These are phyloP conservation scores for Erpetoichthys calabaricus DNA, from an alignment of 2,797 vertebrate genomes.

Conservation along the genomic window DNA sequence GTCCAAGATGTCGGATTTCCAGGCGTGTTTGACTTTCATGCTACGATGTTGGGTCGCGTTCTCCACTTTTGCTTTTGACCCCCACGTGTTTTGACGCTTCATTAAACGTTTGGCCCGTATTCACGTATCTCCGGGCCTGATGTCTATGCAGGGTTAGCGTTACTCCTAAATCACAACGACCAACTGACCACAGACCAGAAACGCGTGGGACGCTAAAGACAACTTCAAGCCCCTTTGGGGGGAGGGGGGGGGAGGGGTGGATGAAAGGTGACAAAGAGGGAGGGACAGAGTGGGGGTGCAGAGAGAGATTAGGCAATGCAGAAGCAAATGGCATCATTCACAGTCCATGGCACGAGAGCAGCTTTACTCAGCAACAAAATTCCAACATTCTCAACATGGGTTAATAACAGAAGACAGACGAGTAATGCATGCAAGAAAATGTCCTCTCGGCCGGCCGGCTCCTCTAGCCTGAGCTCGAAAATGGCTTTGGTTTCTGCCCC, in stretches of 20 bases:
- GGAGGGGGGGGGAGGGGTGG: conserved; percentile 21
- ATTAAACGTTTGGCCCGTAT: too few species aligned
- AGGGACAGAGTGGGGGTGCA: conserved; percentile 4
- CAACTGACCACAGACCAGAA: conserved; percentile 4
- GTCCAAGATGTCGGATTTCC: too few species aligned
- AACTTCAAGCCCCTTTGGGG: conserved; percentile 33
- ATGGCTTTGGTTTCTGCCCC: too few species aligned
- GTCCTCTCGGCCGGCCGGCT: conserved; percentile 3
- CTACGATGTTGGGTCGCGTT: too few species aligned
- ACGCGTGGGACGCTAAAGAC: conserved; percentile 7
- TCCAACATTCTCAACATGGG: conserved; percentile 45
- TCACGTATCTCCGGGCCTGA: too few species aligned
- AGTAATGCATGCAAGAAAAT: conserved; percentile 38
- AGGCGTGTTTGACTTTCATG: too few species aligned
- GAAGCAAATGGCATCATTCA: conserved; percentile 51
- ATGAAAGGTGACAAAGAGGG: conserved; percentile 4
- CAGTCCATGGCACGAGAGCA: conserved; percentile 35
- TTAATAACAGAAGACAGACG: conserved; percentile 43
- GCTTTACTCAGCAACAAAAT: conserved; percentile 38
- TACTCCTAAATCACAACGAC: conserved; percentile 6
- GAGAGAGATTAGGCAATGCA: conserved; percentile 40
- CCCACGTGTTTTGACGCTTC: too few species aligned
- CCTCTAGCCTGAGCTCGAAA: too few species aligned
- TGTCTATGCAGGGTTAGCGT: too few species aligned
- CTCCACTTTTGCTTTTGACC: too few species aligned